A percentile compares a stretch with the other conserved stretches of the same genome.
These are phyloP conservation scores for Melanotaenia maccullochi DNA, from an alignment of 2,797 vertebrate genomes.

Conservation along the genomic window DNA sequence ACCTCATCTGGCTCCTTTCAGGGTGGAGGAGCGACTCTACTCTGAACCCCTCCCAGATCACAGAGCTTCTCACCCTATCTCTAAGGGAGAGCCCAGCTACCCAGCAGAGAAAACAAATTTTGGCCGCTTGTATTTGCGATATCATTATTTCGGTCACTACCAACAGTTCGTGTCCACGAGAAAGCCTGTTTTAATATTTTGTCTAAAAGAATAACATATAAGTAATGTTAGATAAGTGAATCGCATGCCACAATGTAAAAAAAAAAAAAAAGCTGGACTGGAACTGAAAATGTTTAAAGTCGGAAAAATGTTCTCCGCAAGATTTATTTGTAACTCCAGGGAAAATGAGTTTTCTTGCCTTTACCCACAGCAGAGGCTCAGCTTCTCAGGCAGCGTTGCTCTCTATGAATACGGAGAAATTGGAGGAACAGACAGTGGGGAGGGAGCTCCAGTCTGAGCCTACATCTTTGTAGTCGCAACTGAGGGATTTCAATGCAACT, in stretches of 20 bases:
- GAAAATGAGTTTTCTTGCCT: conserved; percentile 65
- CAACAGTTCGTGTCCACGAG: too few species aligned
- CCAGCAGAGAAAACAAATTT: too few species aligned
- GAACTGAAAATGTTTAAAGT: conserved; percentile 31
- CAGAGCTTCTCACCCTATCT: too few species aligned
- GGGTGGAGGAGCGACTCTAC: too few species aligned
- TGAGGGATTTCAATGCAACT: conserved; percentile 77
- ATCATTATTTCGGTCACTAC: too few species aligned
- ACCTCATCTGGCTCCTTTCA: too few species aligned
- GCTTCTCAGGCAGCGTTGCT: conserved; percentile 58
- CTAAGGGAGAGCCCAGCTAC: too few species aligned
- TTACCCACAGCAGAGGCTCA: conserved; percentile 61
- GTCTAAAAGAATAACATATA: not conserved
- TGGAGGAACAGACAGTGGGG: conserved; percentile 44
- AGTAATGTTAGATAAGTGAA: not conserved
- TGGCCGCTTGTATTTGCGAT: too few species aligned
- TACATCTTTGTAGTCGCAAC: conserved; percentile 83
- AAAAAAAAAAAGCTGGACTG: not conserved
- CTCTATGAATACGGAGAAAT: conserved; percentile 43
- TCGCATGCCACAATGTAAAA: not conserved
- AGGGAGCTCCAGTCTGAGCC: conserved; percentile 69
- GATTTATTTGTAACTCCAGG: conserved; percentile 65
- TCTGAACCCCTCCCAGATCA: too few species aligned
- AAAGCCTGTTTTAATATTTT: not conserved
- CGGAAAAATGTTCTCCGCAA: conserved; percentile 37